These are phyloP conservation scores for Halesus radiatus DNA, from an alignment of 1,140 invertebrate genomes.

Conservation along the genomic window DNA sequence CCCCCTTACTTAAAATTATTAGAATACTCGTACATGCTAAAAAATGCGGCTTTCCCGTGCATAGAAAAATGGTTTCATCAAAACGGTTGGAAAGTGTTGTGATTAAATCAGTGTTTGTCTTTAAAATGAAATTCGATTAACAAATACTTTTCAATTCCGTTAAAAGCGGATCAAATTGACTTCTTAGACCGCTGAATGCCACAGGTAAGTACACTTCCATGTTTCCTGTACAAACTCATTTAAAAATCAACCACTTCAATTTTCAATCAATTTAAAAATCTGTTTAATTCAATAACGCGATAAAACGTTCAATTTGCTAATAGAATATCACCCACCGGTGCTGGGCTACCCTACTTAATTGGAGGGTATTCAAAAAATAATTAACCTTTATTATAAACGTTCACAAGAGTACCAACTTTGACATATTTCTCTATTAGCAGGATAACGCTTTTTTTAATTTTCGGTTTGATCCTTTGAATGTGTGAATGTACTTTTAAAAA, in stretches of 20 bases:
- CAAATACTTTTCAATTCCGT: constrained; percentile 15
- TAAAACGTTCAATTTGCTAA: constrained; percentile 53
- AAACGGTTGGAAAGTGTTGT: too few relatives aligned
- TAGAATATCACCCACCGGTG: constrained; percentile 30
- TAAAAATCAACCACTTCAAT: constrained; percentile 34
- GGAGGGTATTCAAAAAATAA: not conserved
- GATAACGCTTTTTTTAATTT: too few relatives aligned
- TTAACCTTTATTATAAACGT: not conserved
- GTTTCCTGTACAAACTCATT: constrained; percentile 44
- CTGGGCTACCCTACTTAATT: not conserved
- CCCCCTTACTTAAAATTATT: too few relatives aligned
- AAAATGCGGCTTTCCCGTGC: too few relatives aligned
- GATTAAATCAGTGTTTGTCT: not conserved
- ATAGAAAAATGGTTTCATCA: too few relatives aligned
- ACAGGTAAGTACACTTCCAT: constrained; percentile 24
- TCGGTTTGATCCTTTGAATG: too few relatives aligned
- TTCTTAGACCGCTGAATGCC: constrained; percentile 6
- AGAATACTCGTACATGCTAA: too few relatives aligned
- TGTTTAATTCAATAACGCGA: constrained; percentile 36
- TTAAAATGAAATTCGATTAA: constrained; percentile 1
- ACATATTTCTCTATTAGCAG: too few relatives aligned
- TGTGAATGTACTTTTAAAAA: too few relatives aligned
- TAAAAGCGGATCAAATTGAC: not conserved
- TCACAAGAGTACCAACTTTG: too few relatives aligned
- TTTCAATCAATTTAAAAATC: constrained; percentile 51